Evolutionary conservation across 2,888 invertebrate genomes (phyloP).

Genomic region (Leptopilina syphax): DNA sequence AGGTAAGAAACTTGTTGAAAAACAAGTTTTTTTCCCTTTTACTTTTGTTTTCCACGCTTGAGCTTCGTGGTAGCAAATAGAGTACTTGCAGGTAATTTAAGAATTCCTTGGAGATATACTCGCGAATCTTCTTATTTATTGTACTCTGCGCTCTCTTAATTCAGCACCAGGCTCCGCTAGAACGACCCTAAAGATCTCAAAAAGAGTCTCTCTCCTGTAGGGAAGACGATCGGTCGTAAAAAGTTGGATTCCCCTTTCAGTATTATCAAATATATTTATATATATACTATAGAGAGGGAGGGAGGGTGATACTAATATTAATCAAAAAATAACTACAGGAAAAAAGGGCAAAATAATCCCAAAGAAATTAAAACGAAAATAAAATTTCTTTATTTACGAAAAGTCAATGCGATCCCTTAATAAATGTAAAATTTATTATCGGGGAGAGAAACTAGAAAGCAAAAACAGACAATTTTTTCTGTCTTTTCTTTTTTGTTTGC

Average conservation of each 20-base stretch:
- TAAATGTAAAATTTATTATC: no score
- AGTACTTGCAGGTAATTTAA: conserved; percentile 59
- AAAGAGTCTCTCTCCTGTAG: conserved; percentile 46
- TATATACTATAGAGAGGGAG: no score
- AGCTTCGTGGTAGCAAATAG: conserved; percentile 45
- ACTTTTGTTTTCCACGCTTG: conserved; percentile 57
- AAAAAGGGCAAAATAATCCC: no score
- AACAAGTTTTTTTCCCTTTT: conserved; percentile 62
- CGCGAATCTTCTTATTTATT: conserved; percentile 52
- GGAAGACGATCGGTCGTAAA: conserved; percentile 11
- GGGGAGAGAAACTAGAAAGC: no score
- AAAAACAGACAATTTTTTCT: no score
- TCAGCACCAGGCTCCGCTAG: conserved; percentile 48
- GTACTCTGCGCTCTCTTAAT: conserved; percentile 45
- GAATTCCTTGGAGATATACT: conserved; percentile 58
- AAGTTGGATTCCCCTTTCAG: not conserved
- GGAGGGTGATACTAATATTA: no score
- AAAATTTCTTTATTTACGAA: no score
- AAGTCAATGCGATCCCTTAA: no score
- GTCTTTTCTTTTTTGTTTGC: no score
- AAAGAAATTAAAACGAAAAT: no score
- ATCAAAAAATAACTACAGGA: no score
- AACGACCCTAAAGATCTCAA: conserved; percentile 52
- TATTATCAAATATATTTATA: conserved; percentile 3
- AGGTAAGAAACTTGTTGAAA: conserved; percentile 68